These are phyloP conservation scores for Phasianus colchicus DNA, from an alignment of 2,113 vertebrate species.

Conservation along the genomic window DNA sequence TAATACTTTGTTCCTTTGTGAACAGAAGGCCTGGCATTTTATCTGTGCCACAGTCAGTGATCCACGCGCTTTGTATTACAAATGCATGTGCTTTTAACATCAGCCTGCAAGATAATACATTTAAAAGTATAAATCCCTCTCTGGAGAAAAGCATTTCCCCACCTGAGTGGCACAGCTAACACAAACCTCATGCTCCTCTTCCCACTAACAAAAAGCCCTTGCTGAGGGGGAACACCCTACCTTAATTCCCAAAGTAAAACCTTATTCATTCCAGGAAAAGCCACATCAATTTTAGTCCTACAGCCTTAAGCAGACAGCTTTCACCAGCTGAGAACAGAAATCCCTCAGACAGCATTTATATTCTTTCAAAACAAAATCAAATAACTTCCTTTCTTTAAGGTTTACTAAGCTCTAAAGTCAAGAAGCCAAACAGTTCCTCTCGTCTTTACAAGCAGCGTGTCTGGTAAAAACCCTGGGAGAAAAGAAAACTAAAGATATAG, in stretches of 20 bases:
- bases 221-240: background rate
- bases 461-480: background rate
- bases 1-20: background rate
- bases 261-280: background rate
- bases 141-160: background rate
- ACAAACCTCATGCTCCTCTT: background rate
- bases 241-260: background rate
- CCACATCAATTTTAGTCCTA: background rate
- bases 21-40: background rate
- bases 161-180: background rate
- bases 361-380: background rate
- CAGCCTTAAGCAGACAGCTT: background rate
- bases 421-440: background rate
- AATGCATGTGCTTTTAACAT: background rate
- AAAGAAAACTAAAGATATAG: background rate
- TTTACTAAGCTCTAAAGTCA: background rate
- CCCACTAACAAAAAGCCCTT: background rate
- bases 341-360: background rate
- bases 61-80: background rate
- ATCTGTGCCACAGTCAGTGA: background rate
- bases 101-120: background rate
- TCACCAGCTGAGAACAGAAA: slow-evolving; percentile 3
- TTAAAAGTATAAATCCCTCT: background rate
- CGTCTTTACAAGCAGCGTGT: background rate
- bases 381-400: background rate